Evolutionary conservation across 2,113 vertebrate genomes (phyloP).

Genomic region (Heptranchias perlo): DNA sequence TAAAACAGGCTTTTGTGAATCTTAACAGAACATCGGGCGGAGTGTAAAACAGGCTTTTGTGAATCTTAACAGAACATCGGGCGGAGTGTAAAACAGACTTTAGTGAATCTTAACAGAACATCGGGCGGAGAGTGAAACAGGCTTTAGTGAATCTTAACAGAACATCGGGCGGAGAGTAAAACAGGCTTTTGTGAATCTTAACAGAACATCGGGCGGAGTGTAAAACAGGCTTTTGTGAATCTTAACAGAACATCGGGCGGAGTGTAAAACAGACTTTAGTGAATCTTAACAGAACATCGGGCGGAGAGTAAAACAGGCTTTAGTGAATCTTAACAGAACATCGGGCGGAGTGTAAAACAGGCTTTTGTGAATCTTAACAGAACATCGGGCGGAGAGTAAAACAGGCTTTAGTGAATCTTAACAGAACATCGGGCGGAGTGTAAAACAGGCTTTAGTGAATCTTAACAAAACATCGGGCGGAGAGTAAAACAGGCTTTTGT

Average conservation of each 20-base stretch:
- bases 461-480: not conserved
- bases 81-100: not conserved
- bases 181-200: not conserved
- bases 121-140: not conserved
- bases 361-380: not conserved
- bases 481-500: not conserved
- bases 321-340: too few relatives aligned
- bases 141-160: too few relatives aligned
- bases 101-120: not conserved
- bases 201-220: not conserved
- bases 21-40: not conserved
- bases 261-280: not conserved
- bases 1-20: not conserved
- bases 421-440: not conserved
- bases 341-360: not conserved
- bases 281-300: not conserved
- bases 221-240: not conserved
- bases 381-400: not conserved
- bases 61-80: too few relatives aligned
- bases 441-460: not conserved
- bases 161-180: not conserved
- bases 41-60: not conserved
- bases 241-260: too few relatives aligned
- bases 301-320: not conserved
- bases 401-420: too few relatives aligned